Evolutionary conservation across 2,113 vertebrate species (phyloP), one percentile per base, ranked within the genome.

Genomic region (Orthonyx spaldingii): DNA sequence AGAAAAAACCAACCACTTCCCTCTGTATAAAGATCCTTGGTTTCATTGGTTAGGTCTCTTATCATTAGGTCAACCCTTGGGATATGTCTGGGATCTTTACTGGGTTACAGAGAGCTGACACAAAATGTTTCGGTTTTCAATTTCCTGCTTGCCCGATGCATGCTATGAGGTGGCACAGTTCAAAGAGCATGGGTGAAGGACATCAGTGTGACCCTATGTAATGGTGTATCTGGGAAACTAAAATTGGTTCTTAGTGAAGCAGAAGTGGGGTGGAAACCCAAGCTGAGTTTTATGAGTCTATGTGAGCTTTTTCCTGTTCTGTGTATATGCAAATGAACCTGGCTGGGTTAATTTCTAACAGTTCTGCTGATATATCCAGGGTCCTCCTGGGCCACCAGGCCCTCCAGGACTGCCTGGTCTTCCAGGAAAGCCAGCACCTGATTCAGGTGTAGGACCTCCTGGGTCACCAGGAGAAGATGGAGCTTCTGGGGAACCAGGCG

Each of bases 331-430:
- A 52, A 56, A 61, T 53, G 10, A 50, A 79, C 12, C 15, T 46
- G 63, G 1, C 13, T 15, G 59, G 8, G 27, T 19, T 24, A 6
- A 39, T 90, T 90, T 94, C 94, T 95, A 91, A 97, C 47, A 49
- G 35, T 63, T 4, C 32, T 46, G 49, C 47, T 94, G 22, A 79
- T 96, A 95, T 91, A 79, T 89, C 41, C 94, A 99, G 99, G 99
- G 99, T 89, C 97, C 97, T 11, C 98, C 98, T 4, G 99, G 99
- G 6, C 98, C 97, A 35, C 98, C 98, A 1, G 99, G 99, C 7
- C 98, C 95, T 27, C 98, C 98, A 41, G 98, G 98, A 74, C 84
- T 70, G 28, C 98, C 98, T 27, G 98, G 97, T 47, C 87, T 89
- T 55, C 98, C 98, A 24, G 99, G 98, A 80, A 97, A 97, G 81